Conservation (phyloP, 2,888 invertebrate species). For the Tortrix viridana region DNA sequence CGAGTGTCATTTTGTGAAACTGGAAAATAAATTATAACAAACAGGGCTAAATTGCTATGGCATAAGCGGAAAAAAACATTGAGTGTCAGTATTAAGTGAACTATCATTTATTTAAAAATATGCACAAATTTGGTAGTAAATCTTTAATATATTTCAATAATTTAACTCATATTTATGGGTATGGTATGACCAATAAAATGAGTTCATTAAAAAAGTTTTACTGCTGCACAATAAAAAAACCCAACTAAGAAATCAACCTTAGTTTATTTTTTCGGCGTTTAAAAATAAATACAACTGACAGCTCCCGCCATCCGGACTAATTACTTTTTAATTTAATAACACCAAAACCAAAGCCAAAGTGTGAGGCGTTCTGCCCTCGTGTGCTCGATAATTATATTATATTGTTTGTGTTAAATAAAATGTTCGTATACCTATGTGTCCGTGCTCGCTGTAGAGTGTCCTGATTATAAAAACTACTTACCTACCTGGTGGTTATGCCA, state of each 20-base stretch:
- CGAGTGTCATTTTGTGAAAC: conserved; percentile 17
- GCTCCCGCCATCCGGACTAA: neutral
- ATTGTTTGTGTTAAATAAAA: conserved; percentile 32
- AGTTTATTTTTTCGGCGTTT: too few species aligned
- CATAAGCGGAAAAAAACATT: conserved; percentile 1
- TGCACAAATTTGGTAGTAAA: too few species aligned
- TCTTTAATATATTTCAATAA: too few species aligned
- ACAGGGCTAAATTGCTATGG: neutral
- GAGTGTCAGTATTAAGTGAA: neutral
- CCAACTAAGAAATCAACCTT: too few species aligned
- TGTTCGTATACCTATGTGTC: conserved; percentile 51
- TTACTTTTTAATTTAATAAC: conserved; percentile 26
- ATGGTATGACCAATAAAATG: too few species aligned
- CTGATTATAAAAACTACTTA: conserved; percentile 71
- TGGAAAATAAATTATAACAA: neutral
- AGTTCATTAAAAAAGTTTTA: too few species aligned
- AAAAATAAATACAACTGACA: neutral
- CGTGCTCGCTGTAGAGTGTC: conserved; percentile 61
- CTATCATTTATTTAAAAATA: too few species aligned
- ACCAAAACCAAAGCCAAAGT: conserved; percentile 16
- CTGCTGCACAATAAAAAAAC: too few species aligned
- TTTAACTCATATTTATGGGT: too few species aligned
- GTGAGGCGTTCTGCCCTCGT: conserved; percentile 31
- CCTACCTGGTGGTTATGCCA: conserved; percentile 93
- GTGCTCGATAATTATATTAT: conserved; percentile 33